phyloP scores from a whole-genome alignment of 2,797 vertebrate genomes.

The Etheostoma nigrum region DNA sequence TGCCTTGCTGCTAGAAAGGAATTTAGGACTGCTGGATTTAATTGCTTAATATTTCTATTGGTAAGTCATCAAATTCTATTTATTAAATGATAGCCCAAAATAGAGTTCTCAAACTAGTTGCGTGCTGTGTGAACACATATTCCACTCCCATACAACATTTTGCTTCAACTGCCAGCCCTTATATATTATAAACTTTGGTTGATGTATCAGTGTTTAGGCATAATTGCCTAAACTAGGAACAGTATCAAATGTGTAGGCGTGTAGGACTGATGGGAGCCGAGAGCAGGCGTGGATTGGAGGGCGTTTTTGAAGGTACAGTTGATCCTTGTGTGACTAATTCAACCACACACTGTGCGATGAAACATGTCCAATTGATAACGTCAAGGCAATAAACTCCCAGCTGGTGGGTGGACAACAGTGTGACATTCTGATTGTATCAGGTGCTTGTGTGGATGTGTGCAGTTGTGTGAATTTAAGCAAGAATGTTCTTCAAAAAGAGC shows the following conservation, averaged over 20 bases:
- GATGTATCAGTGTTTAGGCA: conserved; percentile 9
- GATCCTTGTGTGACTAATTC: conserved; percentile 58
- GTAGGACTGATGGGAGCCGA: conserved; percentile 38
- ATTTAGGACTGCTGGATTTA: too few species aligned
- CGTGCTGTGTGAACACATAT: neutral
- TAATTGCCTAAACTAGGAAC: conserved; percentile 17
- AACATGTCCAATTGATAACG: conserved; percentile 62
- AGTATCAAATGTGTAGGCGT: conserved; percentile 28
- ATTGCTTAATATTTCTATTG: too few species aligned
- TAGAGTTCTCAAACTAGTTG: neutral
- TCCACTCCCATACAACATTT: neutral
- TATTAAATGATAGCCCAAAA: too few species aligned
- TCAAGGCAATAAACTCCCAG: conserved; percentile 53
- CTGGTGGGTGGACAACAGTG: conserved; percentile 56
- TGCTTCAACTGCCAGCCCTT: neutral
- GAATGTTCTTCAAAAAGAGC: neutral
- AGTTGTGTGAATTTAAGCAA: conserved; percentile 1
- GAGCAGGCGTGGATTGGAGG: conserved; percentile 17
- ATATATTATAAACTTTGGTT: conserved; percentile 3
- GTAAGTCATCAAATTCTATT: too few species aligned
- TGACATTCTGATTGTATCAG: conserved; percentile 41
- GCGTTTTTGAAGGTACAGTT: conserved; percentile 25
- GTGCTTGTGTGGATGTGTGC: conserved; percentile 12
- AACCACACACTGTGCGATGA: conserved; percentile 54
- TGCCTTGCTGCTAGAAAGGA: too few species aligned